Conservation (phyloP, 2,113 vertebrate species). For the Stegastes partitus region DNA sequence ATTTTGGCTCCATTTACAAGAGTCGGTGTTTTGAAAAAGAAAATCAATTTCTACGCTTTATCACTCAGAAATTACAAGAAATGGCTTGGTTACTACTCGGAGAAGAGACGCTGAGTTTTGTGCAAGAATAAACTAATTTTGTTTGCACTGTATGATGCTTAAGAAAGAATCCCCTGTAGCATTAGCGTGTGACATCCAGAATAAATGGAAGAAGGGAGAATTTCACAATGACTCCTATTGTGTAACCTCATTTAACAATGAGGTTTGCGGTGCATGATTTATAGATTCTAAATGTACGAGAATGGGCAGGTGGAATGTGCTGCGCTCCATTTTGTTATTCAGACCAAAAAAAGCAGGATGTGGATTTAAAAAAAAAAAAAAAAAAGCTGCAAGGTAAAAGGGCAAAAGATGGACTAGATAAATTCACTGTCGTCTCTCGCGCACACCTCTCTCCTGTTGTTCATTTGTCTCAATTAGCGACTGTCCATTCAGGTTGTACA, state of each 20-base stretch:
- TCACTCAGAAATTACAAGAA: conserved; percentile 53
- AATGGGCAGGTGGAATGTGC: conserved; percentile 47
- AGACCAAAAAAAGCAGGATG: conserved; percentile 41
- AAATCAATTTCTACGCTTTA: conserved; percentile 50
- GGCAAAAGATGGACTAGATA: conserved; percentile 69
- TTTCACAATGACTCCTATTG: conserved; percentile 69
- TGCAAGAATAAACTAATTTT: conserved; percentile 45
- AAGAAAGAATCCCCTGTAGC: conserved; percentile 54
- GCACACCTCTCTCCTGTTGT: conserved; percentile 58
- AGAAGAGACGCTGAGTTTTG: conserved; percentile 26
- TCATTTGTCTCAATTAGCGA: conserved; percentile 80
- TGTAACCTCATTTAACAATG: conserved; percentile 73
- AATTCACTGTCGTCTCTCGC: conserved; percentile 46
- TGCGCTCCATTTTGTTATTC: conserved; percentile 51
- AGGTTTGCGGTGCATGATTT: conserved; percentile 74
- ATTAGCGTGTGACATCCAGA: conserved; percentile 62
- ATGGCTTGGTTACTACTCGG: conserved; percentile 35
- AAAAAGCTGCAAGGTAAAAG: conserved; percentile 51
- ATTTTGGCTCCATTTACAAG: conserved; percentile 11
- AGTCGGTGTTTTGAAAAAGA: neutral
- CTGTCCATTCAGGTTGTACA: conserved; percentile 53
- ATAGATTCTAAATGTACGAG: conserved; percentile 73
- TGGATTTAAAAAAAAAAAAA: conserved; percentile 55
- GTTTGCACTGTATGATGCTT: conserved; percentile 50
- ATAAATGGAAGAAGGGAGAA: conserved; percentile 68